phyloP scores from a whole-genome alignment of 2,888 invertebrate species.

The Apomyelois bistriatella region DNA sequence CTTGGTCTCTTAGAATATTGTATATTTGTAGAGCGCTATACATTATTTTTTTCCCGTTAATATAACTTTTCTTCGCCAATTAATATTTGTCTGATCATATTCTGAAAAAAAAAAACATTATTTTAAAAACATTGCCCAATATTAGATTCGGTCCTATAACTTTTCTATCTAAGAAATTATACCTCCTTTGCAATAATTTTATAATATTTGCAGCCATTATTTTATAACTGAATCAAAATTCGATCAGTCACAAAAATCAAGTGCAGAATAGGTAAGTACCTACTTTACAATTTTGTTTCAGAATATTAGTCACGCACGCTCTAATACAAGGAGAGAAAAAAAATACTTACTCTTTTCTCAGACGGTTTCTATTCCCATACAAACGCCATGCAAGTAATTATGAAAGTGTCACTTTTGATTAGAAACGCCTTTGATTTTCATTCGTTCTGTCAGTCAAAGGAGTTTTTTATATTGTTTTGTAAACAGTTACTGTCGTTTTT shows the following conservation, averaged over 20 bases:
- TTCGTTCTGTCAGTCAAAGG: slow-evolving; percentile 41
- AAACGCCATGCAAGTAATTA: slow-evolving; percentile 41
- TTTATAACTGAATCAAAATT: no score
- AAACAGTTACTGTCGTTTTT: neutral
- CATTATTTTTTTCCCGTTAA: no score
- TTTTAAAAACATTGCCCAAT: no score
- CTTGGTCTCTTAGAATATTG: neutral
- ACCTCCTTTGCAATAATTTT: no score
- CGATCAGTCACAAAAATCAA: no score
- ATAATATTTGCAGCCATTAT: no score
- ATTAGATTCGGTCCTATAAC: no score
- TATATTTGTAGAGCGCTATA: neutral
- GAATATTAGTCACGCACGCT: neutral
- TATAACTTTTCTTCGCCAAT: no score
- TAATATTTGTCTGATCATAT: no score
- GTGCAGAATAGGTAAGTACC: no score
- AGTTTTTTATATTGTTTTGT: slow-evolving; percentile 1
- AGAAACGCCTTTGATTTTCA: slow-evolving; percentile 52
- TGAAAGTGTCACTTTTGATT: slow-evolving; percentile 67
- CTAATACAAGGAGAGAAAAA: neutral
- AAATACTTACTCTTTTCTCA: neutral
- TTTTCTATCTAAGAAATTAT: no score
- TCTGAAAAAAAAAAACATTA: no score
- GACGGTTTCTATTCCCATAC: slow-evolving; percentile 36
- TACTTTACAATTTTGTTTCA: neutral